Base-by-base conservation (phyloP, 2,797 vertebrate genomes). In the Spinibarbus caldwelli region DNA sequence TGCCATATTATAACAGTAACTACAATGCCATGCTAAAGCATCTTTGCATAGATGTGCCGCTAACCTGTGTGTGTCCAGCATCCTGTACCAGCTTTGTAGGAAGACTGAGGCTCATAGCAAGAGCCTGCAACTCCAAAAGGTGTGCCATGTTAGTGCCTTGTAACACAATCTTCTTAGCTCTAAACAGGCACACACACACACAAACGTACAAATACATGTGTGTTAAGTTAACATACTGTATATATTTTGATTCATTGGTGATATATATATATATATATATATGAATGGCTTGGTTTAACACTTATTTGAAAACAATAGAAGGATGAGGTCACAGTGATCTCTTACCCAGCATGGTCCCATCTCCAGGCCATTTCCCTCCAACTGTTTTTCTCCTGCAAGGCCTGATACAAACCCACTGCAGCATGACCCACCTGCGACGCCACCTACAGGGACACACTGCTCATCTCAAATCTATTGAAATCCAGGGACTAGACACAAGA, bases 361-460 rank as follows among this genome's bases (percentile, higher is more conserved):
- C 94, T 96, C 93, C 94, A 94, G 67, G 95, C 93, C 93, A 96
- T 95, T 90, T 96, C 95, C 88, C 94, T 92, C 94, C 94, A 95
- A 88, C 93, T 95, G 90, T 95, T 93, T 76, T 96, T 95, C 87
- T 95, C 96, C 85, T 96, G 94, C 11, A 96, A 90, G 83, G 93
- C 90, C 91, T 96, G 96, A 90, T 96, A 97, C 86, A 97, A 90
- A 14, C 95, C 96, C 73, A 96, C 92, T 21, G 96, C 95, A 70
- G 95, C 96, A 43, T 97, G 96, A 5, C 95, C 96, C 8, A 96
- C 96, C 91, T 97, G 96, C 0, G 95, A 95, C 1, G 96, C 96
- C 52, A 96, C 92, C 96, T 97, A 90, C 62, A 89, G 83, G 89
- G 23, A 86, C 59, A 84, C 34, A 89, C 12, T 10, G 3, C 66